Evolutionary conservation across 2,797 vertebrate genomes (phyloP).

Genomic region (Myripristis jacobus): DNA sequence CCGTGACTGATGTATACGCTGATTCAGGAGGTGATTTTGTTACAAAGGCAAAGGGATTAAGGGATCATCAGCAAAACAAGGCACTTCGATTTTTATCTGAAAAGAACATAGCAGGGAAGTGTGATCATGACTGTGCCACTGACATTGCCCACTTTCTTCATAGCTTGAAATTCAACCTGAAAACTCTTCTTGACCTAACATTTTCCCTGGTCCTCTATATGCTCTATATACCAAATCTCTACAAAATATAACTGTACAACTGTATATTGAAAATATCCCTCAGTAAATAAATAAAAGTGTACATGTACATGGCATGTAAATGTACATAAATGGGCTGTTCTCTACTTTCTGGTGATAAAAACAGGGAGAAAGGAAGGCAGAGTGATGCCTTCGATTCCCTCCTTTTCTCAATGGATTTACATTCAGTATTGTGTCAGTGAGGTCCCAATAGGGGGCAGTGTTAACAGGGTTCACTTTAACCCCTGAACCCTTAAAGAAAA

Average conservation of each 20-base stretch:
- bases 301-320: constrained; percentile 67
- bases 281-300: constrained; percentile 81
- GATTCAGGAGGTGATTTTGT: constrained; percentile 51
- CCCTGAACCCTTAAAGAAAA: constrained; percentile 47
- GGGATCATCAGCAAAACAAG: constrained; percentile 73
- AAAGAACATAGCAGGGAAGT: constrained; percentile 67
- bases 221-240: constrained; percentile 78
- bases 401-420: constrained; percentile 69
- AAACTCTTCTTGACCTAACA: constrained; percentile 34
- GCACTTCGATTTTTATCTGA: constrained; percentile 75
- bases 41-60: constrained; percentile 66
- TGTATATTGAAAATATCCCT: constrained; percentile 83
- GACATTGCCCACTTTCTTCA: constrained; percentile 52
- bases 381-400: constrained; percentile 39
- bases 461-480: constrained; percentile 44
- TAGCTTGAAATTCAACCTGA: constrained; percentile 58
- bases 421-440: constrained; percentile 82
- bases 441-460: constrained; percentile 68
- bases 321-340: constrained; percentile 63
- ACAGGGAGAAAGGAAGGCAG: constrained; percentile 57
- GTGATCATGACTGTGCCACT: constrained; percentile 69
- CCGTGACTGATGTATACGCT: constrained; percentile 6
- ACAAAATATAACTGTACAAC: constrained; percentile 84
- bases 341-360: constrained; percentile 60
- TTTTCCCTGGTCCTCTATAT: constrained; percentile 53